phyloP scores from a whole-genome alignment of 1,140 invertebrate species.

The Drosophila tristis region DNA sequence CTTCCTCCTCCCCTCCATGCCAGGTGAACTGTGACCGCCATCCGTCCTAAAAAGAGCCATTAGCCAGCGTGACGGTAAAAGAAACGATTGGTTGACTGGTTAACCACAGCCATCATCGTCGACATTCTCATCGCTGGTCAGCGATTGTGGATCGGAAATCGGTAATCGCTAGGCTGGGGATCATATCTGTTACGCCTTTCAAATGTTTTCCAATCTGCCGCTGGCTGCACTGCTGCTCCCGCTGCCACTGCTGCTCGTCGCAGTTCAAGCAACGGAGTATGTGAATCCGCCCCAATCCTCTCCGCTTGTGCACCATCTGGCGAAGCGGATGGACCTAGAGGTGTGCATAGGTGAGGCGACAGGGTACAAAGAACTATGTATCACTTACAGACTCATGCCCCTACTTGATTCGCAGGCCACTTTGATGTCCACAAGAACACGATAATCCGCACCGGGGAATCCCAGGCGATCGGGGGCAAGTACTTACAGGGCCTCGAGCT shows the following conservation, averaged over 20 bases:
- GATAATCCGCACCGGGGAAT: constrained; percentile 96
- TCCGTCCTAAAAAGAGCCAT: constrained; percentile 22
- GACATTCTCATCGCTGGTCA: not conserved
- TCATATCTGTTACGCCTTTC: constrained; percentile 13
- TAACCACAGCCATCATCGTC: constrained; percentile 42
- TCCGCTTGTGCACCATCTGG: constrained; percentile 53
- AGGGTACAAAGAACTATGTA: not conserved
- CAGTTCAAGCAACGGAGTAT: constrained; percentile 54
- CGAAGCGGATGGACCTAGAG: constrained; percentile 81
- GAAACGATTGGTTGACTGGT: constrained; percentile 8
- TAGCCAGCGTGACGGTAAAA: constrained; percentile 28
- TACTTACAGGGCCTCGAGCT: constrained; percentile 94
- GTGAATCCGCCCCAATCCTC: constrained; percentile 18
- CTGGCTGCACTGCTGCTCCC: constrained; percentile 19
- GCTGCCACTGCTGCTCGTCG: constrained; percentile 23
- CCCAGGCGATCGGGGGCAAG: constrained; percentile 92
- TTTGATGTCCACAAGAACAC: constrained; percentile 94
- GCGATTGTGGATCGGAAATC: not conserved
- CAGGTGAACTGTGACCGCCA: constrained; percentile 55
- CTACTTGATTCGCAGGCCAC: constrained; percentile 85
- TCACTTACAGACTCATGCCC: not conserved
- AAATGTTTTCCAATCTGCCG: constrained; percentile 43
- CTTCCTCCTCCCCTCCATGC: not conserved
- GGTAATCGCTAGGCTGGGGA: no score
- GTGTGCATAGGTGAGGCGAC: constrained; percentile 70